These are phyloP conservation scores for Galago senegalensis DNA, from an alignment of 2,797 vertebrate species.

Conservation along the genomic window DNA sequence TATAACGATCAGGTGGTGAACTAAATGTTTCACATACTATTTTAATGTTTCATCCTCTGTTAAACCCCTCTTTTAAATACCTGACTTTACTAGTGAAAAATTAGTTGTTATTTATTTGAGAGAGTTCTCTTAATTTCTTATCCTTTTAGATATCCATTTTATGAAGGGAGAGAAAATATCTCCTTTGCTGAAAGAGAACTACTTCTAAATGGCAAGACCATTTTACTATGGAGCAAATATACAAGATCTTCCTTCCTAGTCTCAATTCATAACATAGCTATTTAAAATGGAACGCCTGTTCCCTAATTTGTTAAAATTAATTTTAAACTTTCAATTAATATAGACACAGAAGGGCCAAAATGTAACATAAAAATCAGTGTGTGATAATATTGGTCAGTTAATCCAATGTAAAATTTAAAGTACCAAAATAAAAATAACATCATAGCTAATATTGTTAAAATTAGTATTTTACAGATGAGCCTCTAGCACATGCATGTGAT, in stretches of 20 bases:
- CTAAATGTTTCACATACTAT: neutral
- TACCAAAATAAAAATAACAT: constrained; percentile 39
- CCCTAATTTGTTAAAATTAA: constrained; percentile 52
- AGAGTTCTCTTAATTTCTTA: constrained; percentile 23
- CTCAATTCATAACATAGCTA: constrained; percentile 29
- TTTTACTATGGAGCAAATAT: constrained; percentile 11
- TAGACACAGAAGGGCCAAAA: neutral
- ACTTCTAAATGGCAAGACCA: neutral
- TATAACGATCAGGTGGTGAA: neutral
- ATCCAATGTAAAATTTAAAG: constrained; percentile 48
- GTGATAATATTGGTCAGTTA: neutral
- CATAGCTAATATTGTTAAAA: constrained; percentile 50
- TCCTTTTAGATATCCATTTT: neutral
- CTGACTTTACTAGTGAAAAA: constrained; percentile 8
- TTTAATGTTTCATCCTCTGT: neutral
- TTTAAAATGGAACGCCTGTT: constrained; percentile 24
- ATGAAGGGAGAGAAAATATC: neutral
- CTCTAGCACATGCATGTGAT: neutral
- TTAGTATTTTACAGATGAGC: constrained; percentile 42
- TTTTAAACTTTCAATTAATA: constrained; percentile 53
- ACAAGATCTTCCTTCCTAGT: neutral
- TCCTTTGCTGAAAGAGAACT: constrained; percentile 45
- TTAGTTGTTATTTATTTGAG: neutral
- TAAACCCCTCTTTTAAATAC: neutral
- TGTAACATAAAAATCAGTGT: constrained; percentile 52